Conservation (phyloP, 2,888 invertebrate species). For the Tetrapedia diversipes region DNA sequence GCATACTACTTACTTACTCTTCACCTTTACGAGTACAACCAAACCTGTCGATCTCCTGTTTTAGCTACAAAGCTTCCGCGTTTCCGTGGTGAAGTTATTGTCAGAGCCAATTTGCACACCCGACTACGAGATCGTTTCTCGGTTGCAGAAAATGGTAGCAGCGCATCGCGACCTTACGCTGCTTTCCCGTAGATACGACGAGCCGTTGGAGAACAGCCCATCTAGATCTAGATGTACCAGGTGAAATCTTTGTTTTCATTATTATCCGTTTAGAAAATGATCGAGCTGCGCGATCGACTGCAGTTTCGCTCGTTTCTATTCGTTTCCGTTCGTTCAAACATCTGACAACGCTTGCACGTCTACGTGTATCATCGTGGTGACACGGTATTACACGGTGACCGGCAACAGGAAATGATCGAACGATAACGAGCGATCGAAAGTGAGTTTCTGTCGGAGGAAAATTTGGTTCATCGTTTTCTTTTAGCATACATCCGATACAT, state of each 20-base stretch:
- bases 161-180: conserved; percentile 94
- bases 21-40: neutral
- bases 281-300: no score
- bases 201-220: conserved; percentile 84
- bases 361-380: no score
- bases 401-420: no score
- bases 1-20: no score
- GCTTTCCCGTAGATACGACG: conserved; percentile 90
- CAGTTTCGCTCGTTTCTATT: no score
- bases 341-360: no score
- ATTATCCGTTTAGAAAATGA: neutral
- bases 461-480: conserved; percentile 51
- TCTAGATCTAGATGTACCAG: conserved; percentile 83
- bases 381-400: no score
- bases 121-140: conserved; percentile 90
- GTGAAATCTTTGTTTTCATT: conserved; percentile 56
- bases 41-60: conserved; percentile 62
- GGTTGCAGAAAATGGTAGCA: conserved; percentile 92
- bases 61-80: conserved; percentile 89
- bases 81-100: conserved; percentile 89
- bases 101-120: conserved; percentile 89
- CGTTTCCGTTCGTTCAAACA: no score
- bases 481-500: conserved; percentile 83
- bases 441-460: no score
- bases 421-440: no score